Conservation (phyloP, 2,888 invertebrate species). For the Hesperia comma region DNA sequence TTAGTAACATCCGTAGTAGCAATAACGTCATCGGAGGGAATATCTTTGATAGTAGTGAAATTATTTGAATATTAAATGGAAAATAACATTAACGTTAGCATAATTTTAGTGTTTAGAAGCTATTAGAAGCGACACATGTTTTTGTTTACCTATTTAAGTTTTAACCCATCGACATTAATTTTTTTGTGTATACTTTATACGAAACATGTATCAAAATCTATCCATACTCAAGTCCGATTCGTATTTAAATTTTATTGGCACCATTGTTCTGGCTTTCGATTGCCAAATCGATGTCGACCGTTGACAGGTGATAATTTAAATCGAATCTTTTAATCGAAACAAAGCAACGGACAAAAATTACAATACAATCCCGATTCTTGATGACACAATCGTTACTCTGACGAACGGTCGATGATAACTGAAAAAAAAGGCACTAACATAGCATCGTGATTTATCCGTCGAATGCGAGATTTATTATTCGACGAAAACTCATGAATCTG, state of each 20-base stretch:
- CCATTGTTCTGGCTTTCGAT: background rate
- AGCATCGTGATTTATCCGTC: slow-evolving; percentile 51
- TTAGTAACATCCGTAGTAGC: too few species aligned
- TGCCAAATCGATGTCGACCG: slow-evolving; percentile 26
- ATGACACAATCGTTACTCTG: slow-evolving; percentile 37
- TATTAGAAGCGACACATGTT: too few species aligned
- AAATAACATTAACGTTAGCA: too few species aligned
- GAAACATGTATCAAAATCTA: background rate
- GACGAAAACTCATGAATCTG: slow-evolving; percentile 54
- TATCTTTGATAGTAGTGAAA: too few species aligned
- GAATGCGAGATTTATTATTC: slow-evolving; percentile 56
- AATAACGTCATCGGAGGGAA: too few species aligned
- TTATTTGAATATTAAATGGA: too few species aligned
- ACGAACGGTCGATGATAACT: slow-evolving; percentile 32
- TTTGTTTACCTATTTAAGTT: too few species aligned
- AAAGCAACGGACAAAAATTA: slow-evolving; percentile 7
- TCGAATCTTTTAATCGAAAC: slow-evolving; percentile 10
- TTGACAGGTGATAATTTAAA: slow-evolving; percentile 17
- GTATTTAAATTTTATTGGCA: slow-evolving; percentile 12
- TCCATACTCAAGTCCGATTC: background rate
- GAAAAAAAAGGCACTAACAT: slow-evolving; percentile 48
- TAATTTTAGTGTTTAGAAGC: too few species aligned
- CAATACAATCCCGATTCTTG: slow-evolving; percentile 15
- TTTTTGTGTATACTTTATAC: too few species aligned
- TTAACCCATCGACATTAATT: too few species aligned